phyloP scores from a whole-genome alignment of 2,797 vertebrate species.

The Esox masquinongy region DNA sequence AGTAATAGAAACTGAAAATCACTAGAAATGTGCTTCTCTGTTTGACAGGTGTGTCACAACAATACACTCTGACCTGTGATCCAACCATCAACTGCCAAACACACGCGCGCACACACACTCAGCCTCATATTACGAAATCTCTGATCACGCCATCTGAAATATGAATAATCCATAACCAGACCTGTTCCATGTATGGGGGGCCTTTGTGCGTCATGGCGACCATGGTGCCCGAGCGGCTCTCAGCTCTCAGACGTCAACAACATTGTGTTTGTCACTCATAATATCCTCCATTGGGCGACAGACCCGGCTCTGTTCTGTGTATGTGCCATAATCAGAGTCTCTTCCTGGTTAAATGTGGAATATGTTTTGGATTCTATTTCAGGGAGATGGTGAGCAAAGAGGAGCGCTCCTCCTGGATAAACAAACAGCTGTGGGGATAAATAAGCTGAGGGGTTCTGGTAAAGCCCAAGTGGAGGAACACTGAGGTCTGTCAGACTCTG shows the following conservation, averaged over 20 bases:
- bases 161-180: constrained; percentile 44
- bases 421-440: constrained; percentile 74
- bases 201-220: constrained; percentile 45
- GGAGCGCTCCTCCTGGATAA: constrained; percentile 64
- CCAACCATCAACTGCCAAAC: constrained; percentile 32
- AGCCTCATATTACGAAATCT: constrained; percentile 33
- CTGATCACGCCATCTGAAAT: constrained; percentile 60
- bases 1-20: constrained; percentile 21
- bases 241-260: constrained; percentile 61
- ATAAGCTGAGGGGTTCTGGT: constrained; percentile 60
- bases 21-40: constrained; percentile 48
- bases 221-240: constrained; percentile 21
- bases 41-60: constrained; percentile 71
- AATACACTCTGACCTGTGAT: constrained; percentile 63
- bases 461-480: constrained; percentile 36
- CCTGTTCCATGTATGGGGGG: constrained; percentile 39
- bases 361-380: constrained; percentile 60
- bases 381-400: constrained; percentile 61
- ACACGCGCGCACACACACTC: not conserved
- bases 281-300: constrained; percentile 64
- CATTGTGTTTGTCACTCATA: constrained; percentile 73
- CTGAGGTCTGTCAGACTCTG: constrained; percentile 59
- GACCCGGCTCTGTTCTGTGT: constrained; percentile 29
- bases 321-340: constrained; percentile 34
- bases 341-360: constrained; percentile 50